Base-by-base conservation (phyloP, 2,113 vertebrate genomes). In the Dissostichus mawsoni region DNA sequence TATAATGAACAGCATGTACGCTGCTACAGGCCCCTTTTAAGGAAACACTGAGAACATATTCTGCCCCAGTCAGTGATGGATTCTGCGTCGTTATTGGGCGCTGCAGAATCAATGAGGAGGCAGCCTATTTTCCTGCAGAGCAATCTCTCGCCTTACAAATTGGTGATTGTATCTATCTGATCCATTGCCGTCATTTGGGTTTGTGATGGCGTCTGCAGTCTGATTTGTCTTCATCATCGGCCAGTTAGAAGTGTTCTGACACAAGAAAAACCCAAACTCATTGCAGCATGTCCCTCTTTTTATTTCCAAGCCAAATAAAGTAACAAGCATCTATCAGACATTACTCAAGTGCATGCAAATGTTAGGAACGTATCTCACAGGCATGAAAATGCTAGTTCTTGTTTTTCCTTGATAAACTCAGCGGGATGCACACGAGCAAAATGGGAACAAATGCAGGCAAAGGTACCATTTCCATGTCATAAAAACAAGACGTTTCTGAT, bases 141-240 rank as follows among this genome's bases (percentile, higher is more conserved):
- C 87, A 69, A 80, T 90, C 74, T 80, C 73, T 69, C 11, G 33
- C 74, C 68, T 76, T 86, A 71, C 77, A 87, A 83, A 90, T 84
- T 82, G 78, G 68, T 85, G 90, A 93, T 91, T 82, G 73, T 86
- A 90, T 93, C 90, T 85, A 74, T 76, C 80, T 90, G 87, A 90
- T 90, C 81, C 66, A 80, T 87, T 83, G 73, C 53, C 56, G 20
- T 85, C 69, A 80, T 91, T 87, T 89, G 58, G 71, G 69, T 87
- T 85, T 29, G 65, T 73, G 74, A 83, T 83, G 65, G 67, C 44
- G 52, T 84, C 71, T 66, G 78, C 58, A 53, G 69, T 80, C 77
- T 0, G 17, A 74, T 88, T 87, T 81, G 74, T 82, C 71, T 78
- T 82, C 73, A 83, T 89, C 76, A 69, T 12, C 8, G 55, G 41